Percentiles rank a stretch among this genome's conserved stretches.
Conservation (phyloP, 1,140 invertebrate genomes). For the Eubasilissa regina region DNA sequence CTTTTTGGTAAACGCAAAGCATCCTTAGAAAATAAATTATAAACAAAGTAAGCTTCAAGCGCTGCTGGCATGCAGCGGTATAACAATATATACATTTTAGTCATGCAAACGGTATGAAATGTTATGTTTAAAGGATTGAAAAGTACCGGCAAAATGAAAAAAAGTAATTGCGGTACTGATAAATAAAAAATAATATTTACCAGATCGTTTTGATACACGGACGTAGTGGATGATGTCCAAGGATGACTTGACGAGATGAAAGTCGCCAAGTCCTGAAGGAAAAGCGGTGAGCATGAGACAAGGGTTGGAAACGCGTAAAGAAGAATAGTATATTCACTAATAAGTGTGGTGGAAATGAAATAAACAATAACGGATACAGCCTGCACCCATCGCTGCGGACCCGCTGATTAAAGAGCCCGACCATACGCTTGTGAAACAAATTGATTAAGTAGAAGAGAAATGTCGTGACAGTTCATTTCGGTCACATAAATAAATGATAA, state of each 20-base stretch:
- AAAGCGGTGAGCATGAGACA: slow-evolving; percentile 57
- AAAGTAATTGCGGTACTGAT: slow-evolving; percentile 41
- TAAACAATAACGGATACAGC: neutral
- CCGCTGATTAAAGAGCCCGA: too few species aligned
- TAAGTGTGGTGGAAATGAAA: slow-evolving; percentile 5
- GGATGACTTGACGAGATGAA: slow-evolving; percentile 59
- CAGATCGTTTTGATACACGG: slow-evolving; percentile 58
- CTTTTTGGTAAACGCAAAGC: slow-evolving; percentile 35
- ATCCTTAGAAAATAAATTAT: slow-evolving; percentile 36
- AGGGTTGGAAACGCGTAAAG: slow-evolving; percentile 44
- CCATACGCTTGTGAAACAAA: neutral
- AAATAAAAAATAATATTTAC: slow-evolving; percentile 56
- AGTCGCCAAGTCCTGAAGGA: slow-evolving; percentile 59
- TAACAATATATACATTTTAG: slow-evolving; percentile 35
- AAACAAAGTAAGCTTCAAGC: slow-evolving; percentile 23
- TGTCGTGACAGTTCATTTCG: slow-evolving; percentile 42
- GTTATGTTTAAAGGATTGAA: slow-evolving; percentile 38
- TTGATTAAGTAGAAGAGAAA: slow-evolving; percentile 23
- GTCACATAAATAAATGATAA: slow-evolving; percentile 35
- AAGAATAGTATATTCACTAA: slow-evolving; percentile 8
- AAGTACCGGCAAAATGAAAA: slow-evolving; percentile 28
- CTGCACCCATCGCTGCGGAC: too few species aligned
- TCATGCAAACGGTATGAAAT: slow-evolving; percentile 51
- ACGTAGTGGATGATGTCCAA: slow-evolving; percentile 55
- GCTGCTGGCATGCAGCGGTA: slow-evolving; percentile 18